Percentiles rank a stretch among this genome's conserved stretches.
Evolutionary conservation across 2,888 invertebrate genomes (phyloP).

Genomic region (Temnothorax ravouxi): DNA sequence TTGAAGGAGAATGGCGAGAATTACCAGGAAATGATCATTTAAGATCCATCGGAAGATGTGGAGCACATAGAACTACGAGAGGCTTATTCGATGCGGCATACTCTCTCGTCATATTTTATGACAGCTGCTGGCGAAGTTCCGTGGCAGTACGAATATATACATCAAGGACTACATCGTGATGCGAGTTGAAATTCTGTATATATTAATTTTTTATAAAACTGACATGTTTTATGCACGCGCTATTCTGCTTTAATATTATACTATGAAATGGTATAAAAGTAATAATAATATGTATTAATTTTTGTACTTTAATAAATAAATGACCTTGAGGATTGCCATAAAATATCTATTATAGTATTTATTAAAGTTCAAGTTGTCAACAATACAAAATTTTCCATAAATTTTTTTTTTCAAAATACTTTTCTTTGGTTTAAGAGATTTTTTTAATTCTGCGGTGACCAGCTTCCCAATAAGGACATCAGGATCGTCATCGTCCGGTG

Average conservation of each 20-base stretch:
- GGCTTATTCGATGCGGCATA: slow-evolving; percentile 20
- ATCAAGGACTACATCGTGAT: slow-evolving; percentile 31
- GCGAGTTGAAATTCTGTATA: neutral
- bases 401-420: slow-evolving; percentile 15
- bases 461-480: slow-evolving; percentile 12
- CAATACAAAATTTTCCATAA: slow-evolving; percentile 27
- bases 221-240: too few relatives aligned
- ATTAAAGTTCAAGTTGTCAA: neutral
- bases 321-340: neutral
- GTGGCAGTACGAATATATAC: slow-evolving; percentile 52
- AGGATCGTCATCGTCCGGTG: neutral
- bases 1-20: slow-evolving; percentile 7
- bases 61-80: slow-evolving; percentile 12
- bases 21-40: neutral
- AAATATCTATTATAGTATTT: neutral
- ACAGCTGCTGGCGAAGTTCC: slow-evolving; percentile 56
- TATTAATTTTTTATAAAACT: neutral
- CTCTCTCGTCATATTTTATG: slow-evolving; percentile 45
- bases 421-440: neutral
- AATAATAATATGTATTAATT: too few relatives aligned
- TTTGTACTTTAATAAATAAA: neutral
- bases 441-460: slow-evolving; percentile 15
- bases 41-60: neutral
- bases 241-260: too few relatives aligned
- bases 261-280: neutral